phyloP scores from a whole-genome alignment of 2,888 invertebrate genomes.

The Polydrusus cervinus region DNA sequence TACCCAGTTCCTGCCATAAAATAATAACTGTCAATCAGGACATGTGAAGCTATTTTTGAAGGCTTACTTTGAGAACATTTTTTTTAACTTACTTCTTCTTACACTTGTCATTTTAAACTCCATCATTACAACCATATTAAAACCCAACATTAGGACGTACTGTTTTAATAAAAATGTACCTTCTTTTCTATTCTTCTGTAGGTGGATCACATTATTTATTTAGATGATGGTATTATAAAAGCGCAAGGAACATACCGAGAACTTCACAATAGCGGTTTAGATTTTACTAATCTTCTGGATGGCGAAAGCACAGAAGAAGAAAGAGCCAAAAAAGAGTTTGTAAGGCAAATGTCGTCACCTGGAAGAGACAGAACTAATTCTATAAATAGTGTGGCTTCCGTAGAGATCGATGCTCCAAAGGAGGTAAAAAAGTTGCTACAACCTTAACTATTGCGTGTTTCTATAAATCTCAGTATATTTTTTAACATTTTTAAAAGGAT shows the following conservation, averaged over 20 bases:
- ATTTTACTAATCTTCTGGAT: slow-evolving; percentile 83
- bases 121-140: no score
- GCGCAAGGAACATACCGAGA: slow-evolving; percentile 83
- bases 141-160: no score
- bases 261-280: slow-evolving; percentile 81
- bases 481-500: no score
- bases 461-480: no score
- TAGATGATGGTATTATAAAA: slow-evolving; percentile 76
- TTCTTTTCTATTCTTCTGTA: not conserved
- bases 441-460: no score
- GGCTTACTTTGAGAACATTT: no score
- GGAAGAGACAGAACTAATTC: slow-evolving; percentile 71
- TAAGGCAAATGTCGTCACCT: slow-evolving; percentile 34
- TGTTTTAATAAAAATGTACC: no score
- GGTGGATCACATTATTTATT: slow-evolving; percentile 75
- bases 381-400: slow-evolving; percentile 72
- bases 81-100: no score
- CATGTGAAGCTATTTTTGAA: no score
- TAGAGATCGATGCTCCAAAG: slow-evolving; percentile 65
- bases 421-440: slow-evolving; percentile 34
- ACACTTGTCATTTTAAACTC: no score
- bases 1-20: no score
- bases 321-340: slow-evolving; percentile 38
- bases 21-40: no score
- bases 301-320: slow-evolving; percentile 71